phyloP scores from a whole-genome alignment of 2,797 vertebrate species.

The Hydrophis major region DNA sequence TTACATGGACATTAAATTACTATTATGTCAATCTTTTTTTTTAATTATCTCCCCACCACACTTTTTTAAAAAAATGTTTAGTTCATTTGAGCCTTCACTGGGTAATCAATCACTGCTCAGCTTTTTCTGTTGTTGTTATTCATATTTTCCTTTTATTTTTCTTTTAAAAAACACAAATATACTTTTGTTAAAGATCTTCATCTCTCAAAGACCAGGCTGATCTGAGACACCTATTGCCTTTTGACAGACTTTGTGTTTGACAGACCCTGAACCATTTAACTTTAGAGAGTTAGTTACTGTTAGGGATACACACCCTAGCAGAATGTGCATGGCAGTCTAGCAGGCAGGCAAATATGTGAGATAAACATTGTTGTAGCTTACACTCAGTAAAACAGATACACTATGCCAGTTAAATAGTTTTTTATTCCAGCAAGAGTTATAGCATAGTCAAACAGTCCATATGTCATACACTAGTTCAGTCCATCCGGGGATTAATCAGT shows the following conservation, averaged over 20 bases:
- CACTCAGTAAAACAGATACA: too few relatives aligned
- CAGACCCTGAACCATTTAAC: background rate
- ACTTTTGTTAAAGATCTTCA: background rate
- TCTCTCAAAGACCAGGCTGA: background rate
- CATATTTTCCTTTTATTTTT: background rate
- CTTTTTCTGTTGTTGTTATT: background rate
- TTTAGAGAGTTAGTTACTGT: background rate
- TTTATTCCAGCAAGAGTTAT: too few relatives aligned
- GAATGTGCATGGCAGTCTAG: too few relatives aligned
- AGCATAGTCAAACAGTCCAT: too few relatives aligned
- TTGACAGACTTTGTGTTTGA: background rate
- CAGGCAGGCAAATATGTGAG: too few relatives aligned
- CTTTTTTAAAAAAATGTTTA: background rate
- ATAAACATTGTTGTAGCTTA: too few relatives aligned
- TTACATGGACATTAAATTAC: background rate
- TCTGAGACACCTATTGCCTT: background rate
- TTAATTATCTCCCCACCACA: background rate
- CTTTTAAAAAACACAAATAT: background rate
- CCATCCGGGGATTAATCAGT: too few relatives aligned
- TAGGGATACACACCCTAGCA: too few relatives aligned
- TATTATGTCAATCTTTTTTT: background rate
- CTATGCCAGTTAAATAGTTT: too few relatives aligned
- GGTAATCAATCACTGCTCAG: background rate
- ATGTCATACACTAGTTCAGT: too few relatives aligned
- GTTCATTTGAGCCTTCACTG: background rate